phyloP scores from a whole-genome alignment of 2,113 vertebrate genomes.

The Eonycteris spelaea region DNA sequence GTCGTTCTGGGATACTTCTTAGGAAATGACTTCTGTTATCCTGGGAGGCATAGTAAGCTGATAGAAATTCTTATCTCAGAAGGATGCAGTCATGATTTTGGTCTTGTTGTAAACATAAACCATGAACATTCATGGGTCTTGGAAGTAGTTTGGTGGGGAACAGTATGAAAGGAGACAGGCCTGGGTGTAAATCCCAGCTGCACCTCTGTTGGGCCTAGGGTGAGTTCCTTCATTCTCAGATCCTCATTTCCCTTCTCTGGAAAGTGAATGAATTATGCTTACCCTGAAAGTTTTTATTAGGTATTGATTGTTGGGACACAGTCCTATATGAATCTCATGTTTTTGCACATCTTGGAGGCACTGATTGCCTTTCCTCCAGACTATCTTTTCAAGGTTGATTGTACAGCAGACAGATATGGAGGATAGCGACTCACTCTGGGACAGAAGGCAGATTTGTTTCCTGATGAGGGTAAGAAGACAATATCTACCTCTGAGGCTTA shows the following conservation, averaged over 20 bases:
- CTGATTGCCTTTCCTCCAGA: neutral
- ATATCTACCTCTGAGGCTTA: neutral
- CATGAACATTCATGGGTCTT: neutral
- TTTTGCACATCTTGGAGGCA: neutral
- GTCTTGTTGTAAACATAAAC: neutral
- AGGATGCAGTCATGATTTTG: neutral
- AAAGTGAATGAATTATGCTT: neutral
- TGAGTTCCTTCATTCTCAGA: neutral
- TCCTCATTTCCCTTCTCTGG: neutral
- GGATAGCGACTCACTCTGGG: neutral
- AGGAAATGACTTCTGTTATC: neutral
- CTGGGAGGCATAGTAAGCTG: neutral
- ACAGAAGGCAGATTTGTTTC: neutral
- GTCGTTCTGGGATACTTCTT: neutral
- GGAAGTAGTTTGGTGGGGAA: neutral
- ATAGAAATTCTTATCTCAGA: neutral
- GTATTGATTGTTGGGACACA: neutral
- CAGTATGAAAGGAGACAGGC: neutral
- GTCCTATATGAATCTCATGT: neutral
- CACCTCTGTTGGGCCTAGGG: neutral
- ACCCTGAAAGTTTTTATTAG: neutral
- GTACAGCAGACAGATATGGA: neutral
- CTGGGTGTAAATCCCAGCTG: neutral
- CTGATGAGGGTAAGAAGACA: neutral
- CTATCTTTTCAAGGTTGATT: neutral